Evolutionary conservation across 2,113 vertebrate species (phyloP), one percentile per base, ranked within the genome.

Genomic region (Rousettus leschenaultii): DNA sequence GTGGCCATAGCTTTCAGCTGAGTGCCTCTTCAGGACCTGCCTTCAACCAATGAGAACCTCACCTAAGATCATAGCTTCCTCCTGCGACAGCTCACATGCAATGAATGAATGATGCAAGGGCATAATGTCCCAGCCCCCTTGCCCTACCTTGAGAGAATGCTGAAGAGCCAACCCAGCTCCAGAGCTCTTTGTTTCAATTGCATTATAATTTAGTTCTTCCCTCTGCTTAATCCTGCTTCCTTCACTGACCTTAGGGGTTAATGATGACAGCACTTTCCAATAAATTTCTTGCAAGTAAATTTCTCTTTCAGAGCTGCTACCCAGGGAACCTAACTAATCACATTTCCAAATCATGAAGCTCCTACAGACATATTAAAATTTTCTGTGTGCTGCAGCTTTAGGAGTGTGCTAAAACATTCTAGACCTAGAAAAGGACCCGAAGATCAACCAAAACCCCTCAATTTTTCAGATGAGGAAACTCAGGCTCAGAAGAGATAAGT

Each of bases 381-480:
- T 40, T 84, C 8, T 77, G n/a, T 57, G 8, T 77, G 74, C 38
- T 88, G 40, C 71, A 93, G 16, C 71, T 61, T 91, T 97, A 89
- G 70, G 43, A 95, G 78, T 91, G 79, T 48, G n/a, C 68, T 38
- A 93, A 87, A 86, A 30, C 33, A 85, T 82, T 75, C 61, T 45
- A 90, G 43, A 83, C 30, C 78, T 79, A 91, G 38, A 87, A 82
- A 93, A 89, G 63, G 68, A 93, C 11, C 35, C 28, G 40, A 83
- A 84, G 24, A 92, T 83, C 6, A 83, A 21, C n/a, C 57, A 95
- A 82, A 59, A 8, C 6, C 14, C 35, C 5, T 89, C 14, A 86
- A 59, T 55, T 91, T 93, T 89, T 80, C 43, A 95, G 53, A 73
- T 80, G 18, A 95, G 28, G 30, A 95, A 96, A 96, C 14, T 74